Base-by-base conservation (phyloP, 1,140 invertebrate species). In the Bombus soroeensis region DNA sequence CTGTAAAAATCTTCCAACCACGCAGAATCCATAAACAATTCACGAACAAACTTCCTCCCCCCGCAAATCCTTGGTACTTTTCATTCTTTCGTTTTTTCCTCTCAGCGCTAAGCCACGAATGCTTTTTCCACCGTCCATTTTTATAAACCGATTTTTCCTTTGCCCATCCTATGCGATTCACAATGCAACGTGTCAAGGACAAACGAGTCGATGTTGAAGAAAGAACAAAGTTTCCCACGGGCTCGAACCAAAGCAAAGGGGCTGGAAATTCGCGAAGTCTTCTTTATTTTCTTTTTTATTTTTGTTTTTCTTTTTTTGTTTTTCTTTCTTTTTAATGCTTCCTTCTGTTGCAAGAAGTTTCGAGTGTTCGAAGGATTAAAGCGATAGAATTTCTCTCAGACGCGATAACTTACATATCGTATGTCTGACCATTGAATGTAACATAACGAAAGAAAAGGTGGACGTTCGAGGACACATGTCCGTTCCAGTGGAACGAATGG, bases 81-180 rank as follows among this genome's bases (percentile, higher is more conserved):
- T 22, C 47, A 57, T 53, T 34, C 39, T 28, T 68, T 47, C 25
- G 13, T 47, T 68, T 18, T 53, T 32, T 74, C 8, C 10, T 25
- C 47, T 53, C 25, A 62, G 28, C n/a, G 22, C 53, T 9, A 22
- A n/a, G 47, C 68, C 22, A 43, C 34, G 25, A 2, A 28, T 39
- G 34, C 15, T 39, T 59, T 72, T 72, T 81, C 32, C 25, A 5
- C 1, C 34, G 18, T 1, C 41, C 28, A 57, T 77, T 83, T 77
- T 77, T 41, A 25, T 53, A 53, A 68, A 74, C 68, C 70, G 80
- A 81, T 82, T 74, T 82, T 64, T 74, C 9, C 59, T 39, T 59
- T 62, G 10, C 25, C 13, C 25, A 18, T 22, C 18, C 22, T 28
- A 13, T 13, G 34, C 53, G 41, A 32, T 41, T 59, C 53, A 32